Evolutionary conservation across 2,888 invertebrate species (phyloP), one percentile per base, ranked within the genome.

Genomic region (Pollenia angustigena): DNA sequence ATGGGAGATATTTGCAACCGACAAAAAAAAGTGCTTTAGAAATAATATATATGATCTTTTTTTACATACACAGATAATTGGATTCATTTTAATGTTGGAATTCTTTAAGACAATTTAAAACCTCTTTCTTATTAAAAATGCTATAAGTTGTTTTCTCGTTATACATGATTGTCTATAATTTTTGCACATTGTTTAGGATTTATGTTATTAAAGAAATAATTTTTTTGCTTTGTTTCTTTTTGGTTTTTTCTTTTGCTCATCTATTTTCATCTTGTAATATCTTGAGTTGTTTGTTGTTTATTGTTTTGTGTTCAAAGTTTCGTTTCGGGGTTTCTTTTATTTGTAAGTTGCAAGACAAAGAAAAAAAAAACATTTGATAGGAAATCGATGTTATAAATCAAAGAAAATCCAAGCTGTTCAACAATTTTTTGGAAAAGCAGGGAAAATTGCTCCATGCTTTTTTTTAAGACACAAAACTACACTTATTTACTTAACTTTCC

Each of bases 301-400:
- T 79, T 82, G 50, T 66, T 78, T 83, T 82, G 79, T 69, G 69
- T 79, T 69, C 32, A 60, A 83, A 82, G 69, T 82, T 75, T 79
- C 71, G 54, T 74, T 74, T 40, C 18, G 66, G 62, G 40, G 16
- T 56, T 68, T 54, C 12, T 16, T 84, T 32, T 80, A 44, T 71
- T 69, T 81, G 32, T 40, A 42, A 62, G 42, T 23, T 50, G 42
- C 14, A 42, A 50, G 50, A 50, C 42, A 18, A 66, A 23, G 1
- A 23, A 16, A n/a, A 4, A 40, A 56, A 82, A 79, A 52, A 80
- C 69, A 82, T 88, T 85, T 88, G 87, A 88, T 85, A 87, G 88
- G 87, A 88, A 89, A 89, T 88, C 88, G 84, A 88, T 85, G 88
- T 88, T 87, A 85, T 89, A 89, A 89, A 89, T 89, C 89, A 88